Percentiles rank a stretch among this genome's conserved stretches.
Conservation (phyloP, 2,113 vertebrate species). For the Sprattus sprattus region DNA sequence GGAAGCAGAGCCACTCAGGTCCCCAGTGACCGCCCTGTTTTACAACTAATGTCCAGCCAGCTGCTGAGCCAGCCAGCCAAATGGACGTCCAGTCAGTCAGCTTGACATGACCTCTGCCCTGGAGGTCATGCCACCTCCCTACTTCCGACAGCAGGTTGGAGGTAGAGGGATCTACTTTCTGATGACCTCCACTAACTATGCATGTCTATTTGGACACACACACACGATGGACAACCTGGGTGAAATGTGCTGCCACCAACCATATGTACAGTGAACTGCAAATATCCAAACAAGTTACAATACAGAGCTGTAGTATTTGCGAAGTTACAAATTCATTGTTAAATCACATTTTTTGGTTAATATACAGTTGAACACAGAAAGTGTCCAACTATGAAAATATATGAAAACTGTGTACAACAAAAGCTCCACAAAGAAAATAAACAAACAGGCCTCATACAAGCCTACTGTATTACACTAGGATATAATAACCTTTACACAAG, state of each 20-base stretch:
- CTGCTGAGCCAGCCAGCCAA: slow-evolving; percentile 31
- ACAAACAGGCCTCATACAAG: background rate
- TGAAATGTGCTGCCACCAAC: slow-evolving; percentile 23
- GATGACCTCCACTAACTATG: background rate
- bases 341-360: no score
- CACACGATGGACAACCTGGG: background rate
- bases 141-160: slow-evolving; percentile 51
- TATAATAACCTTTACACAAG: background rate
- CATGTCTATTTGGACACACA: background rate
- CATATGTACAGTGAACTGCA: background rate
- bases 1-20: background rate
- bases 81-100: background rate
- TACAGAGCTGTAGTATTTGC: no score
- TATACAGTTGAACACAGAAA: no score
- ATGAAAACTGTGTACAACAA: background rate
- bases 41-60: slow-evolving; percentile 31
- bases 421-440: background rate
- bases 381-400: no score
- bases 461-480: background rate
- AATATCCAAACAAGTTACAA: background rate
- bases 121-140: slow-evolving; percentile 45
- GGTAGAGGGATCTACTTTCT: slow-evolving; percentile 44
- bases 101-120: slow-evolving; percentile 54
- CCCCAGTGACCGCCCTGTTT: background rate
- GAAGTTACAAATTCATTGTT: no score